Evolutionary conservation across 2,888 invertebrate species (phyloP), one percentile per base, ranked within the genome.

Genomic region (Harmothoe impar): DNA sequence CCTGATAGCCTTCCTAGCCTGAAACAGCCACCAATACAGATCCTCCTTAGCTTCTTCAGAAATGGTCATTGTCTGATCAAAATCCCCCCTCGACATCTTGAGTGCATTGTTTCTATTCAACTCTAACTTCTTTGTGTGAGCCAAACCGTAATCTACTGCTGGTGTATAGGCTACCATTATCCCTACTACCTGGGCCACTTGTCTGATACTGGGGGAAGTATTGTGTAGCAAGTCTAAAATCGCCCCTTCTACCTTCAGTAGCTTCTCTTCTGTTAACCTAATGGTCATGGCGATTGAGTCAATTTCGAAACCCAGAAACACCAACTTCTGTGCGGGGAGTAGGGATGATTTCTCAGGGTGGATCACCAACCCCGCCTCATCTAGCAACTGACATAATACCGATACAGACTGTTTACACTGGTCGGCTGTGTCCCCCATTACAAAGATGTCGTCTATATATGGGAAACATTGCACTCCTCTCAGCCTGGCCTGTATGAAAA

Each of bases 61-160:
- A 10, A 43, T 10, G 5, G 5, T 7, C 43, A 43, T 43, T 3
- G 5, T 7, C 10, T 10, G 3, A 43, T 43, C 43, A 43, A 43
- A 43, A 10, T 43, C 10, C 5, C 43, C 43, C 10, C 5, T 10
- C 10, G 43, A 3, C 5, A 10, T 10, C 10, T 7, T 7, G 5
- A 88, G 31, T 7, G 88, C 88, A 3, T 17, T 31, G 12, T 23
- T 88, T 25, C 52, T 88, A n/a, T 56, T 29, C 15, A n/a, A 7
- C 31, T 88, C 88, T 12, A 88, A 17, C 23, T 52, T 29, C 52
- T 56, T 88, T 25, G 23, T 56, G 52, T 88, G 88, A 1, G 51
- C 25, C 29, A 31, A 12, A 23, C 54, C 88, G 52, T 56, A 88
- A 12, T 88, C 54, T 17, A 88, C 25, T 20, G 54, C 88, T 54